Evolutionary conservation across 2,888 invertebrate genomes (phyloP).

Genomic region (Zaprionus obscuricornis): DNA sequence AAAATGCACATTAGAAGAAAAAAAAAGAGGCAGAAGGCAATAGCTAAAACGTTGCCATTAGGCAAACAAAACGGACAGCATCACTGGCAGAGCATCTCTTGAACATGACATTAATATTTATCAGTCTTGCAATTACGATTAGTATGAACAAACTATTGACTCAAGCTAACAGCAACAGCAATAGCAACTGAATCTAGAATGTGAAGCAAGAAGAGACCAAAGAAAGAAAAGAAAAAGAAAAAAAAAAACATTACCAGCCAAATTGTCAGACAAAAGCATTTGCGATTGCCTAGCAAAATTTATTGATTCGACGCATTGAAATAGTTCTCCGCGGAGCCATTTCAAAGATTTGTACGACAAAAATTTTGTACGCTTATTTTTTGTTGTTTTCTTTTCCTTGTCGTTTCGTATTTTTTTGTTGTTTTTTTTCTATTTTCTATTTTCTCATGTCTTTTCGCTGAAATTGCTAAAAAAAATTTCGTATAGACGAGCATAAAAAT

Average conservation of each 20-base stretch:
- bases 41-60: constrained; percentile 16
- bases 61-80: background rate
- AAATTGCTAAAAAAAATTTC: constrained; percentile 58
- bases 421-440: constrained; percentile 10
- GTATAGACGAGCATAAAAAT: constrained; percentile 42
- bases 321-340: constrained; percentile 81
- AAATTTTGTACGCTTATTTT: constrained; percentile 53
- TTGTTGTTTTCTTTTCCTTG: constrained; percentile 33
- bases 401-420: constrained; percentile 4
- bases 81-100: constrained; percentile 32
- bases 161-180: background rate
- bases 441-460: constrained; percentile 55
- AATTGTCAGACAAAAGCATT: constrained; percentile 65
- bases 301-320: constrained; percentile 82
- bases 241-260: constrained; percentile 48
- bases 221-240: constrained; percentile 13
- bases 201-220: constrained; percentile 7
- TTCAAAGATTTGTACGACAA: constrained; percentile 79
- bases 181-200: background rate
- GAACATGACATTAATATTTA: constrained; percentile 69
- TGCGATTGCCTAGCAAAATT: constrained; percentile 68
- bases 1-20: constrained; percentile 48
- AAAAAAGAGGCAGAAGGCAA: constrained; percentile 1
- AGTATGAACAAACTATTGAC: constrained; percentile 61
- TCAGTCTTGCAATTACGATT: constrained; percentile 72